A percentile compares a stretch with the other conserved stretches of the same genome.
These are phyloP conservation scores for Morinoia aosen DNA, from an alignment of 2,888 invertebrate species.

Conservation along the genomic window DNA sequence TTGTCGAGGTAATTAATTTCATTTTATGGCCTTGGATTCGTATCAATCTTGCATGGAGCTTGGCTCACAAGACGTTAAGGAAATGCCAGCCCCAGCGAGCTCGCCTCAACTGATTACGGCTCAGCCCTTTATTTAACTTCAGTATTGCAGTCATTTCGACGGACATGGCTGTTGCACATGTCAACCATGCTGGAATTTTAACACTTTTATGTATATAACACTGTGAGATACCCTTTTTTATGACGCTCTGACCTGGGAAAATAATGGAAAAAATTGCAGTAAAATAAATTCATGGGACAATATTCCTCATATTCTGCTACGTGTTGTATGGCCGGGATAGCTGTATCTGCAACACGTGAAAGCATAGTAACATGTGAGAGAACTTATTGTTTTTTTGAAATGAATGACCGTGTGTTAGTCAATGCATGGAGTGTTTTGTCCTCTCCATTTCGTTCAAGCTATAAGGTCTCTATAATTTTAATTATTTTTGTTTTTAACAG, in stretches of 20 bases:
- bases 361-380: too few relatives aligned
- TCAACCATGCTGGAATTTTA: neutral
- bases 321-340: neutral
- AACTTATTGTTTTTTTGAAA: too few relatives aligned
- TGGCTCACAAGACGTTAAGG: constrained; percentile 12
- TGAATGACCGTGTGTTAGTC: too few relatives aligned
- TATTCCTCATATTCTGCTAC: neutral
- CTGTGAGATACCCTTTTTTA: too few relatives aligned
- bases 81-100: neutral
- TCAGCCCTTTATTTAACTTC: neutral
- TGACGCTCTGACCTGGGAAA: neutral
- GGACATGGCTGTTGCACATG: neutral
- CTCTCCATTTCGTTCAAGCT: too few relatives aligned
- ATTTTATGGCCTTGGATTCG: neutral
- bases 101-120: neutral
- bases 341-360: neutral
- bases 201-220: neutral
- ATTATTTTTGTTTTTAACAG: too few relatives aligned
- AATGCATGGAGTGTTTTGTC: too few relatives aligned
- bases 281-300: neutral
- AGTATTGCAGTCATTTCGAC: neutral
- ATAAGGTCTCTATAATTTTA: too few relatives aligned
- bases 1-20: constrained; percentile 12
- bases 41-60: constrained; percentile 12
- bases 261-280: neutral